Percentiles rank a stretch among this genome's conserved stretches.
Evolutionary conservation across 2,797 vertebrate species (phyloP).

Genomic region (Benthosema pterotum): DNA sequence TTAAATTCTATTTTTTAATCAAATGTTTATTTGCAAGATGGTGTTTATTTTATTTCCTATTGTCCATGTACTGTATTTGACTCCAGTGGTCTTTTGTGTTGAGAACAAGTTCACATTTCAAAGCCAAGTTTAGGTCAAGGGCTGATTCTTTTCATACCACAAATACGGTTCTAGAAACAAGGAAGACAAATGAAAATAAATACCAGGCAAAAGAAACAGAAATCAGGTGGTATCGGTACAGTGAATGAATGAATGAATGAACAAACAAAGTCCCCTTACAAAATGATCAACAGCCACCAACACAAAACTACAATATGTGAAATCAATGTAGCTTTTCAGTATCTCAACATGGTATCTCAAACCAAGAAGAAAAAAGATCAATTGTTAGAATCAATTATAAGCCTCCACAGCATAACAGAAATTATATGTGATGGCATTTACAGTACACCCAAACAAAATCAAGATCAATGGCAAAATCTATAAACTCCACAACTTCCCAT

Average conservation of each 20-base stretch:
- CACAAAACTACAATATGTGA: conserved; percentile 10
- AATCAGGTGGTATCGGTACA: conserved; percentile 1
- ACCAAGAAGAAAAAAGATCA: conserved; percentile 30
- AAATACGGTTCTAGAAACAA: not conserved
- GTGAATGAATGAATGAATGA: conserved; percentile 29
- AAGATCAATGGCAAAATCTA: conserved; percentile 27
- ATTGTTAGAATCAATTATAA: conserved; percentile 42
- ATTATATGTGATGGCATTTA: conserved; percentile 28
- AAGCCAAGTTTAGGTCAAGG: too few species aligned
- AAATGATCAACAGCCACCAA: conserved; percentile 32
- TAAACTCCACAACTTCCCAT: conserved; percentile 35
- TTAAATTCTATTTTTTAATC: too few species aligned
- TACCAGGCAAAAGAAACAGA: not conserved
- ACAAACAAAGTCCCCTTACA: conserved; percentile 19
- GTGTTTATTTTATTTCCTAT: too few species aligned
- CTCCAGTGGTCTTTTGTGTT: too few species aligned
- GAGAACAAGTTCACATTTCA: too few species aligned
- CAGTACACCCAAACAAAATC: conserved; percentile 38
- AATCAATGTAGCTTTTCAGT: conserved; percentile 14
- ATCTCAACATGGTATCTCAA: conserved; percentile 6
- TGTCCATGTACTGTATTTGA: too few species aligned
- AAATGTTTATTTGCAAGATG: too few species aligned
- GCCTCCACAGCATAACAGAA: conserved; percentile 44
- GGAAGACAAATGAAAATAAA: not conserved
- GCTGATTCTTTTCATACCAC: too few species aligned